Base-by-base conservation (phyloP, 2,113 vertebrate genomes). In the Ciconia maguari region DNA sequence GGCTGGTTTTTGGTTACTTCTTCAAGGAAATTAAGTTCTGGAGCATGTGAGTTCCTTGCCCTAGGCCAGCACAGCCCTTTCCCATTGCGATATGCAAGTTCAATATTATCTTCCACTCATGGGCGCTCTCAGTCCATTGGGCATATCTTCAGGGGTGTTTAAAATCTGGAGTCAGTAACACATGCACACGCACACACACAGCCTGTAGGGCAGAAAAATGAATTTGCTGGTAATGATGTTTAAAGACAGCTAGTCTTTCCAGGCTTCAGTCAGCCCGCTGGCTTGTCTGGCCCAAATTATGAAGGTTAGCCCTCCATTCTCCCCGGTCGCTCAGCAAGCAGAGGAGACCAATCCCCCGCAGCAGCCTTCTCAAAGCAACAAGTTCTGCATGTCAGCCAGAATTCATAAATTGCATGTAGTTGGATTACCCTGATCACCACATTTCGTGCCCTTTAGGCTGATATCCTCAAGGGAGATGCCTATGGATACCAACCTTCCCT, bases 21-120 rank as follows among this genome's bases (percentile, higher is more conserved):
- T 92, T 51, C 26, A 52, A 44, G 9, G 32, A 90, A 79, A 93
- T 65, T 1, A 91, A 94, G 61, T 72, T 65, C 46, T 76, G 30
- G 21, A 79, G 9, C 19, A 30, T 1, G 0, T 0, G 0, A 42
- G 8, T 66, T 66, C 19, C 12, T 38, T 58, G 24, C 8, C 34
- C 18, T 11, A 46, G 54, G 60, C 21, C 24, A 75, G 9, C 3
- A 57, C 2, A 68, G n/a, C 7, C 21, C 24, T 60, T 89, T 89
- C 4, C 30, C 15, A 27, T 58, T 70, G 36, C 11, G 18, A 30
- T 38, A 30, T 82, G 21, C 25, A 71, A 42, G 24, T 84, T 64
- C 52, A 79, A 8, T 20, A 21, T 57, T 65, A 20, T 24, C 65
- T 93, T 87, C 52, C 76, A 3, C 16, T 89, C 30, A 17, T 29